Evolutionary conservation across 53 echinoderm and acorn worm genomes (phyloP), one percentile per base, ranked within the genome.

Genomic region (Crossaster papposus): DNA sequence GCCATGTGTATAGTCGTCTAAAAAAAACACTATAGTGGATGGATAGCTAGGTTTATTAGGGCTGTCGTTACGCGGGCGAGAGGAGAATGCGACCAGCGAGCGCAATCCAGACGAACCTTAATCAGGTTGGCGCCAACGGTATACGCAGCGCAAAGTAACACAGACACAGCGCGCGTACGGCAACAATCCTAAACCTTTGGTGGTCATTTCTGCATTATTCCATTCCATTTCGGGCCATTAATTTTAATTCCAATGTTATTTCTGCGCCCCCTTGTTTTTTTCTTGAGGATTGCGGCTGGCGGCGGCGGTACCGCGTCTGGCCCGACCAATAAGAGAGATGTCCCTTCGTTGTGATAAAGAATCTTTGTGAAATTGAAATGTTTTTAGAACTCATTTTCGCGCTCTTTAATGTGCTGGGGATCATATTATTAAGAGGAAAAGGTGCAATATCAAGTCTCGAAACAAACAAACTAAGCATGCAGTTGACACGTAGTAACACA

Each of bases 81-180:
- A 23, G 68, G 24, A 22, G 28, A 68, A 68, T 26, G 68, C 28
- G 68, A 68, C 68, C 68, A 26, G 11, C 68, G 28, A 68, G 17
- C 17, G 7, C 28, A 9, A 68, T 23, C 4, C 68, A 74, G 75
- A 85, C 72, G 85, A 85, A 31, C 30, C 18, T 36, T 85, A 85
- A 85, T 85, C 71, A 53, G 18, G 17, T 32, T 72, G 85, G 85
- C 85, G 85, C 85, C 85, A 73, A 44, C 44, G 23, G 32, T 3
- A 58, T 18, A 30, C 85, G 72, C 17, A 53, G 51, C 23, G 85
- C 32, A n/a, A 17, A 14, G 30, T 15, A 38, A 24, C 24, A 14
- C 9, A 65, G 36, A 38, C 32, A 22, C 78, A 26, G 78, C 51
- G 50, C 77, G 51, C 78, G 10, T 13, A 51, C 26, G 9, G 8